These are phyloP conservation scores for Syrrhaptes paradoxus DNA, from an alignment of 2,113 vertebrate species.

Conservation along the genomic window DNA sequence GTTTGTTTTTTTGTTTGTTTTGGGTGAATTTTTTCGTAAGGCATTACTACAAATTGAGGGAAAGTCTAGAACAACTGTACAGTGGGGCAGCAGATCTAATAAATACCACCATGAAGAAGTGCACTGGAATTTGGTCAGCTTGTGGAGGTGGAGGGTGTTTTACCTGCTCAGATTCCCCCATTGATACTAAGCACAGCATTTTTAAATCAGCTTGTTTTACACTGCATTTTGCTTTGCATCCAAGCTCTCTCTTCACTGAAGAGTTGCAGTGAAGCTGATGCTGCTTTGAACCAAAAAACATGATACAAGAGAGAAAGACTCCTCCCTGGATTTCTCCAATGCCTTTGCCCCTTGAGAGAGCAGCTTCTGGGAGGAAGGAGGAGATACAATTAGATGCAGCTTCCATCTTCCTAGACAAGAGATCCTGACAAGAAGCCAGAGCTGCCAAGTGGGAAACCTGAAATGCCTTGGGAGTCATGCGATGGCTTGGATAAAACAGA, in stretches of 20 bases:
- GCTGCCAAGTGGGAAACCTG: not conserved
- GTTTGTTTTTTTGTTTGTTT: not conserved
- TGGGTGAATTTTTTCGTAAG: not conserved
- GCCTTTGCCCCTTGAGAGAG: not conserved
- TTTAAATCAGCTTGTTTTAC: slow-evolving; percentile 49
- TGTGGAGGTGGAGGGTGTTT: not conserved
- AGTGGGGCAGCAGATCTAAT: not conserved
- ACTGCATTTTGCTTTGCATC: not conserved
- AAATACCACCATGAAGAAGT: not conserved
- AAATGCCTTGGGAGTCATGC: not conserved
- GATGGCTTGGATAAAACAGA: not conserved
- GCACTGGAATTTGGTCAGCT: slow-evolving; percentile 18
- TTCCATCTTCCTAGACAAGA: not conserved
- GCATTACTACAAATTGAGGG: not conserved
- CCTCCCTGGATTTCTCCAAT: not conserved
- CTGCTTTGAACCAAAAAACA: slow-evolving; percentile 2
- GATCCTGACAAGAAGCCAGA: not conserved
- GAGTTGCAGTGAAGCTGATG: not conserved
- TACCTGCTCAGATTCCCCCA: slow-evolving; percentile 38
- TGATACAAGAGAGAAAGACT: not conserved
- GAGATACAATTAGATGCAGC: not conserved
- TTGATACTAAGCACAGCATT: slow-evolving; percentile 20
- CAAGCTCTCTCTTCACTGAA: not conserved
- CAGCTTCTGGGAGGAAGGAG: not conserved
- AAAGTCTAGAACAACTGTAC: not conserved